Evolutionary conservation across 1,140 invertebrate genomes (phyloP).

Genomic region (Megalopta genalis): DNA sequence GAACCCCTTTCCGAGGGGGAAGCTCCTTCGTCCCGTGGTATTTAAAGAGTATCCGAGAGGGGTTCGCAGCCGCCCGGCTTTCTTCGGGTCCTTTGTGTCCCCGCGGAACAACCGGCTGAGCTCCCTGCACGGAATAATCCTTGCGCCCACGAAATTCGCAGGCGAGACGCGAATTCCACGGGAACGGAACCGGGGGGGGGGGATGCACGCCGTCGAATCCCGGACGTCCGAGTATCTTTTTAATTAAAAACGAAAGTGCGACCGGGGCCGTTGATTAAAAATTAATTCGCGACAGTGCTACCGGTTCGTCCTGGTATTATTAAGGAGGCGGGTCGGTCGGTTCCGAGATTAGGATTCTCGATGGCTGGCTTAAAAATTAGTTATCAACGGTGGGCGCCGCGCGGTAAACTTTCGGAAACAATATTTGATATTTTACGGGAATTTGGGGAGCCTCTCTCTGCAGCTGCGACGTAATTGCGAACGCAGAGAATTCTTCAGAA

Average conservation of each 20-base stretch:
- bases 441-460: too few relatives aligned
- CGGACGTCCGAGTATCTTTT: neutral
- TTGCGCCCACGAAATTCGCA: neutral
- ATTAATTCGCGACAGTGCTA: neutral
- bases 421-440: too few relatives aligned
- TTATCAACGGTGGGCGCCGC: too few relatives aligned
- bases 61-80: neutral
- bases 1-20: conserved; percentile 40
- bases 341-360: neutral
- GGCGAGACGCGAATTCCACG: too few relatives aligned
- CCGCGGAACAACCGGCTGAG: neutral
- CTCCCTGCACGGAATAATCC: neutral
- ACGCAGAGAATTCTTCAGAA: too few relatives aligned
- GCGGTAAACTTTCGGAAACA: too few relatives aligned
- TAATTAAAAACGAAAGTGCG: neutral
- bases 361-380: too few relatives aligned
- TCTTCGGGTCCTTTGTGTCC: neutral
- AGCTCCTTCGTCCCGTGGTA: neutral
- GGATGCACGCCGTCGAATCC: too few relatives aligned
- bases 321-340: neutral
- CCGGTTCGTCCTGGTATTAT: neutral
- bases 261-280: neutral
- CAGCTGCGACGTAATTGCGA: too few relatives aligned
- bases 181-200: too few relatives aligned
- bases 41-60: neutral